phyloP scores from a whole-genome alignment of 2,888 invertebrate species.

The Aspidiotus rigidus region DNA sequence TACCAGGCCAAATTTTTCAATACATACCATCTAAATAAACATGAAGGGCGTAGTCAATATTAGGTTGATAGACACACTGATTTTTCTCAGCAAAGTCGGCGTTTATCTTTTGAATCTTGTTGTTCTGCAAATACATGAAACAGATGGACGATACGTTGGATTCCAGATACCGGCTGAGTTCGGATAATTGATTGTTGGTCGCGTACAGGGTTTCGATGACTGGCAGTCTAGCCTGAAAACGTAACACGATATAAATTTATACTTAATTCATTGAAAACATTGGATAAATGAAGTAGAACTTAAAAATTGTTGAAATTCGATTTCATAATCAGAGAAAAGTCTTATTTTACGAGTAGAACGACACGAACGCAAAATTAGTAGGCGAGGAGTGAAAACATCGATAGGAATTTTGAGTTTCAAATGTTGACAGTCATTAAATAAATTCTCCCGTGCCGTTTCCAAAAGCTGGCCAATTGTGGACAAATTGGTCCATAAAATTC shows the following conservation, averaged over 20 bases:
- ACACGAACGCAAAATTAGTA: too few relatives aligned
- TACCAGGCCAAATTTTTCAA: neutral
- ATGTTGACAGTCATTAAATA: too few relatives aligned
- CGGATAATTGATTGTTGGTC: conserved; percentile 64
- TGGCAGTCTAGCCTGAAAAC: conserved; percentile 63
- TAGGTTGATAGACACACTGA: conserved; percentile 61
- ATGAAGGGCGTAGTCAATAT: conserved; percentile 65
- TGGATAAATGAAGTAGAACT: too few relatives aligned
- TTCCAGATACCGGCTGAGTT: conserved; percentile 69
- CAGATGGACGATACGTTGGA: conserved; percentile 60
- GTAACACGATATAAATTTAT: too few relatives aligned
- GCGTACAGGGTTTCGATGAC: conserved; percentile 65
- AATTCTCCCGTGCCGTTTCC: too few relatives aligned
- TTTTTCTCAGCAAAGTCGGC: conserved; percentile 70
- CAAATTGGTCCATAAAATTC: too few relatives aligned
- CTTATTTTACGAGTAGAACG: too few relatives aligned
- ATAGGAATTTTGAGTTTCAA: too few relatives aligned
- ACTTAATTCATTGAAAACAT: too few relatives aligned
- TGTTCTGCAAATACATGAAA: conserved; percentile 67
- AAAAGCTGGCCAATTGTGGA: too few relatives aligned
- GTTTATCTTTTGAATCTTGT: conserved; percentile 62
- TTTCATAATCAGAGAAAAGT: neutral
- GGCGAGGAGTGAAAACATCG: too few relatives aligned
- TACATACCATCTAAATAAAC: conserved; percentile 68
- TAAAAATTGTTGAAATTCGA: neutral